phyloP scores from a whole-genome alignment of 1,140 invertebrate genomes.

The Hetaerina americana region DNA sequence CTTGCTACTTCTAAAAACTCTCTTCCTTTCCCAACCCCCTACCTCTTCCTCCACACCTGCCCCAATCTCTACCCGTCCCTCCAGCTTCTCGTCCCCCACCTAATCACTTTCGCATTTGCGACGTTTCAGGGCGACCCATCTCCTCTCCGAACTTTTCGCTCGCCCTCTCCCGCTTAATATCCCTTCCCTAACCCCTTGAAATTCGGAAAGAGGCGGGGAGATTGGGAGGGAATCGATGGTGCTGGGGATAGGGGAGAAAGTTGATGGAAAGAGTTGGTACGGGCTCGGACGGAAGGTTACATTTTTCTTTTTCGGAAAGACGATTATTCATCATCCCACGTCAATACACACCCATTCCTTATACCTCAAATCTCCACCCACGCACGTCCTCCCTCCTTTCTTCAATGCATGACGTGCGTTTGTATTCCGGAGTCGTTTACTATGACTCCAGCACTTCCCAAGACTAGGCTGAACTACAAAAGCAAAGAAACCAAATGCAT shows the following conservation, averaged over 20 bases:
- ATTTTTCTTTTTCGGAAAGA: background rate
- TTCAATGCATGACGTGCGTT: no score
- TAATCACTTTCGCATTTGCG: background rate
- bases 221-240: no score
- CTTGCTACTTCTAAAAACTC: background rate
- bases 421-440: no score
- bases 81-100: background rate
- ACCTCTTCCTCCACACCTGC: background rate
- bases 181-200: no score
- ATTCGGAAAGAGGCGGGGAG: no score
- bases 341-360: background rate
- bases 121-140: background rate
- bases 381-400: no score
- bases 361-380: no score
- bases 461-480: no score
- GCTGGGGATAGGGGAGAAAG: no score
- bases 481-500: no score
- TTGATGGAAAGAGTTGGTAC: background rate
- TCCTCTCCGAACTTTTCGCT: background rate
- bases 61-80: background rate
- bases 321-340: background rate
- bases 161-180: background rate
- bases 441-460: no score
- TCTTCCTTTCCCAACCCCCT: background rate
- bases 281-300: background rate